Percentiles rank a stretch among this genome's conserved stretches.
phyloP scores from a whole-genome alignment of 2,113 vertebrate genomes.

The Vicugna pacos region DNA sequence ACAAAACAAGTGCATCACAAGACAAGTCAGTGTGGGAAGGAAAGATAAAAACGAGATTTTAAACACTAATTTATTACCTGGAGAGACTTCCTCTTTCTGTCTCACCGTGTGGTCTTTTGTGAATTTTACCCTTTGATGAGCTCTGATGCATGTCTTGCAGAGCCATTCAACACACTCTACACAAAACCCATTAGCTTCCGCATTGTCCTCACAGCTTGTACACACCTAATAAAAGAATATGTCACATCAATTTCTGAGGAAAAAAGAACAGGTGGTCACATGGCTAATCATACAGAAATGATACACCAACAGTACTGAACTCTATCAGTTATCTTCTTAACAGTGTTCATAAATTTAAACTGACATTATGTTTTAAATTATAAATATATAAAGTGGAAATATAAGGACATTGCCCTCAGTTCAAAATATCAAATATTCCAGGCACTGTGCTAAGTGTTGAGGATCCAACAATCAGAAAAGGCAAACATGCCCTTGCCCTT shows the following conservation, averaged over 20 bases:
- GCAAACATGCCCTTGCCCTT: neutral
- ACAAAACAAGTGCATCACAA: neutral
- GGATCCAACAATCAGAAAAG: neutral
- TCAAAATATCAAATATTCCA: neutral
- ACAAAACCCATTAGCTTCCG: slow-evolving; percentile 97
- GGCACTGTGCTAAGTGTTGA: neutral
- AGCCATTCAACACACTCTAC: slow-evolving; percentile 98
- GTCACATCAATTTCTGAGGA: slow-evolving; percentile 49
- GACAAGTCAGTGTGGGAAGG: neutral
- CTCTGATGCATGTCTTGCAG: slow-evolving; percentile 97
- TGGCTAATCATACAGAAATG: neutral
- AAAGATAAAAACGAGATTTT: neutral
- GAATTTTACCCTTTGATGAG: slow-evolving; percentile 98
- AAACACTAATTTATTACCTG: slow-evolving; percentile 88
- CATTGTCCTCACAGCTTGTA: slow-evolving; percentile 98
- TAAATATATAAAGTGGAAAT: neutral
- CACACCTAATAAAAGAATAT: slow-evolving; percentile 90
- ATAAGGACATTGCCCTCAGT: neutral
- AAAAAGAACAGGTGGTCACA: slow-evolving; percentile 28
- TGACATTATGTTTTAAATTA: neutral
- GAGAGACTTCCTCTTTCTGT: slow-evolving; percentile 97
- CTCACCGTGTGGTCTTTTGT: slow-evolving; percentile 98
- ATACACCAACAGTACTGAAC: neutral
- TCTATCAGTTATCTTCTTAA: neutral
- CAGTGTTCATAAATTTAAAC: slow-evolving; percentile 43